phyloP scores from a whole-genome alignment of 2,888 invertebrate genomes.

The Drosophila setosimentum region DNA sequence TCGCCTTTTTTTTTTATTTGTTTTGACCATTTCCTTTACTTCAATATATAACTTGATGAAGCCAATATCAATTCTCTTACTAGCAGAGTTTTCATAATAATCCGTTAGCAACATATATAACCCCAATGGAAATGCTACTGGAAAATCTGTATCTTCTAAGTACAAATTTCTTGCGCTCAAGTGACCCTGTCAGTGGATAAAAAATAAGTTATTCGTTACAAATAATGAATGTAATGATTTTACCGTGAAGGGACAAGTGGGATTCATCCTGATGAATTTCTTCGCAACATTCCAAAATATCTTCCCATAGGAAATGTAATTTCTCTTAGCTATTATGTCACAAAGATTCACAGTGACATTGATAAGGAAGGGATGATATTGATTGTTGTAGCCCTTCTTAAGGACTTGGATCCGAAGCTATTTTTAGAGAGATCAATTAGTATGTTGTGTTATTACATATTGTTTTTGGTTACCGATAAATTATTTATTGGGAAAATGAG shows the following conservation, averaged over 20 bases:
- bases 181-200: constrained; percentile 19
- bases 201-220: background rate
- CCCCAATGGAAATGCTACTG: constrained; percentile 23
- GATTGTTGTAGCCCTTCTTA: constrained; percentile 53
- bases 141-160: constrained; percentile 18
- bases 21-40: constrained; percentile 13
- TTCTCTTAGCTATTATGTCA: constrained; percentile 38
- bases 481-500: constrained; percentile 29
- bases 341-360: constrained; percentile 45
- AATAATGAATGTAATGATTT: background rate
- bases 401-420: constrained; percentile 24
- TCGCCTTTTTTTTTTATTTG: background rate
- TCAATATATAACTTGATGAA: constrained; percentile 25
- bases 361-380: constrained; percentile 52
- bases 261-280: constrained; percentile 42
- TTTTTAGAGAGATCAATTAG: background rate
- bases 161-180: constrained; percentile 13
- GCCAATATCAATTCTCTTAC: background rate
- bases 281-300: constrained; percentile 2
- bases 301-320: constrained; percentile 31
- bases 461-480: constrained; percentile 18
- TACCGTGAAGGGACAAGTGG: constrained; percentile 45
- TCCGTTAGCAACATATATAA: background rate
- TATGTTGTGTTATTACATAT: background rate
- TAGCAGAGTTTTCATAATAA: background rate